Base-by-base conservation (phyloP, 1,140 invertebrate genomes). In the Papilio dardanus region DNA sequence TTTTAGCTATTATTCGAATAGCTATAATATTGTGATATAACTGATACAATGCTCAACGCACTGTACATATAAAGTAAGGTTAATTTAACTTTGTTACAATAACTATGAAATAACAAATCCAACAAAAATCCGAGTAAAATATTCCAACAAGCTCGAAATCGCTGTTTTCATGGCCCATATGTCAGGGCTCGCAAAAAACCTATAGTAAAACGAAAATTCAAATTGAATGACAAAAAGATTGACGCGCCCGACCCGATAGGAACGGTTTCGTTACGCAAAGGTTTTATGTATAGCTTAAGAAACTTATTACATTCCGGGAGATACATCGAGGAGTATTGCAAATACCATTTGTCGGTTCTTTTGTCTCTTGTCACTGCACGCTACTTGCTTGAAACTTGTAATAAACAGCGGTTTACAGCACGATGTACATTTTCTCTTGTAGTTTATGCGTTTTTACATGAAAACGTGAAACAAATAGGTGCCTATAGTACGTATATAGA, bases 151-250 rank as follows among this genome's bases (percentile, higher is more conserved):
- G 21, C 3, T 14, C 24, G 1, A 24, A 62, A 14, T 71, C 79
- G 81, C 81, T 50, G 3, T 10, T 79, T 77, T 74, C 58, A n/a
- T 82, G 42, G 78, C 79, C 78, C 42, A 8, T 76, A 74, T 58
- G 66, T 65, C 50, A 77, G 78, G 79, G 74, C 71, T 80, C 79
- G 76, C 83, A 88, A 88, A 91, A n/a, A 91, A 88, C 85, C 82
- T 82, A 79, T 83, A 78, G 85, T 86, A 85, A 73, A 84, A 87
- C 86, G 84, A 84, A 89, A 90, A 92, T 92, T 92, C 87, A 92
- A 92, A 90, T 92, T 88, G 88, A 88, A 92, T 87, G 88, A 90
- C 88, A 90, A 90, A 90, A 89, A 89, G 88, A 92, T 92, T 90
- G 90, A 92, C 90, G 88, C 86, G 81, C 83, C 79, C 80, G 75